Evolutionary conservation across 1,140 invertebrate species (phyloP).

Genomic region (Magallana angulata): DNA sequence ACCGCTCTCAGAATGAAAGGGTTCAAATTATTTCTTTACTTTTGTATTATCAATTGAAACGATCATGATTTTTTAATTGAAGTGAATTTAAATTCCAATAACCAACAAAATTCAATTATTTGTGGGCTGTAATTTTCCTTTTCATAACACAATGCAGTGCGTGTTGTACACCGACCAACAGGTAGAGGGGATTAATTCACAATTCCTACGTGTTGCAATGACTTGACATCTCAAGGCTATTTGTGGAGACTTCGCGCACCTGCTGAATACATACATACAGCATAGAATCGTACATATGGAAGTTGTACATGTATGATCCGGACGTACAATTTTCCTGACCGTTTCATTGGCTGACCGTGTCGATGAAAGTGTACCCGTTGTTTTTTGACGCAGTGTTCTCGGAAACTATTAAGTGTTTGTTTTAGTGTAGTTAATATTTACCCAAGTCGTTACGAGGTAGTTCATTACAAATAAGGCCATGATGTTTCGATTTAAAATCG

Average conservation of each 20-base stretch:
- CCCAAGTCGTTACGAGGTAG: not conserved
- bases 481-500: slow-evolving; percentile 32
- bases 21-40: slow-evolving; percentile 2
- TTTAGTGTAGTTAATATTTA: slow-evolving; percentile 8
- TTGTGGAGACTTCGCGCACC: not conserved
- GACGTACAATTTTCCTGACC: not conserved
- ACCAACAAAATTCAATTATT: not conserved
- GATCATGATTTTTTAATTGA: slow-evolving; percentile 35
- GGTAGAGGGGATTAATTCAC: not conserved
- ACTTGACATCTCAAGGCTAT: slow-evolving; percentile 22
- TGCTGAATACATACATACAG: not conserved
- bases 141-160: slow-evolving; percentile 7
- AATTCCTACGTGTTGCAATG: not conserved
- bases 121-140: slow-evolving; percentile 21
- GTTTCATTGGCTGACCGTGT: not conserved
- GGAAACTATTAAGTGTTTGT: slow-evolving; percentile 26
- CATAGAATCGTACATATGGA: not conserved
- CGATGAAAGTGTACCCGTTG: not conserved
- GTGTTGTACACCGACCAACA: slow-evolving; percentile 18
- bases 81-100: slow-evolving; percentile 38
- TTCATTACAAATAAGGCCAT: slow-evolving; percentile 8
- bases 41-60: slow-evolving; percentile 28
- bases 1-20: not conserved
- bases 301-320: not conserved
- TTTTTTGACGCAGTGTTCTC: not conserved